Percentiles rank a stretch among this genome's conserved stretches.
phyloP scores from a whole-genome alignment of 1,140 invertebrate species.

The Achatina immaculata region DNA sequence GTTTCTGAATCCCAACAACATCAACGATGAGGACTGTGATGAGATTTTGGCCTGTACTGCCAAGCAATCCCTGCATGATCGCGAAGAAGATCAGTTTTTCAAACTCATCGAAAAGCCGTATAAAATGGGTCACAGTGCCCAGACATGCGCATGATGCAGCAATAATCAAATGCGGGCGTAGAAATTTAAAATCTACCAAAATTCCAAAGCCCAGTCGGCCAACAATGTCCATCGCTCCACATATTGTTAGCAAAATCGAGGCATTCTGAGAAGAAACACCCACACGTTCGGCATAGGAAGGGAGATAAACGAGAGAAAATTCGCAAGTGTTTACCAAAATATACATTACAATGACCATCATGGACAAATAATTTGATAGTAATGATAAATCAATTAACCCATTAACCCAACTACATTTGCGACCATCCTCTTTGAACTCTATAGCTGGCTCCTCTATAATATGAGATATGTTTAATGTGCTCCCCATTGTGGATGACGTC shows the following conservation, averaged over 20 bases:
- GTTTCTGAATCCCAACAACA: background rate
- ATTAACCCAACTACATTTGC: background rate
- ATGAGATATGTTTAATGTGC: background rate
- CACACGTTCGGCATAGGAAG: constrained; percentile 2
- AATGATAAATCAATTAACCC: background rate
- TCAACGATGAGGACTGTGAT: constrained; percentile 17
- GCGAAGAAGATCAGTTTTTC: constrained; percentile 19
- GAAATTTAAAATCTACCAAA: constrained; percentile 24
- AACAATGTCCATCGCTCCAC: constrained; percentile 9
- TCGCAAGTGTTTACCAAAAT: background rate
- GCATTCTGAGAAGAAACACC: constrained; percentile 13
- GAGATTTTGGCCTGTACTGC: background rate
- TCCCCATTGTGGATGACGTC: background rate
- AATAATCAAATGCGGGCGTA: background rate
- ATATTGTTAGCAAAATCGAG: constrained; percentile 6
- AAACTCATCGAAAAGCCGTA: background rate
- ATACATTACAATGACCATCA: background rate
- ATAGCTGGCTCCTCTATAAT: background rate
- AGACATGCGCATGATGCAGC: background rate
- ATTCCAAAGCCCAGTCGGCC: constrained; percentile 8
- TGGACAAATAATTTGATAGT: constrained; percentile 16
- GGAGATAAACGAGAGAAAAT: constrained; percentile 4
- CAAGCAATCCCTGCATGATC: background rate
- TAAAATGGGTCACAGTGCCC: constrained; percentile 3
- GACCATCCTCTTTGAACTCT: background rate